Conservation (phyloP, 2,888 invertebrate genomes). For the Lamproptera curius region DNA sequence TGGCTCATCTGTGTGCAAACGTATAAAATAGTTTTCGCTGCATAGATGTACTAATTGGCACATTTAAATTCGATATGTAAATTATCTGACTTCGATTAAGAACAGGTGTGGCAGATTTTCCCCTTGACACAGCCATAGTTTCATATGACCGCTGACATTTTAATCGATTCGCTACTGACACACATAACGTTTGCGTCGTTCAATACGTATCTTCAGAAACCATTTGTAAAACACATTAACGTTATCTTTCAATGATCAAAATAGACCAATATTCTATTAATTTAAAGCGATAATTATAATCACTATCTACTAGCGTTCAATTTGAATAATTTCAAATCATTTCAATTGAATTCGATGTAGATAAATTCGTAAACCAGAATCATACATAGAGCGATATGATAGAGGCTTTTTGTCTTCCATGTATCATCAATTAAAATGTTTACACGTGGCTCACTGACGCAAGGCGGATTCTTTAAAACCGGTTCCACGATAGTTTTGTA, state of each 20-base stretch:
- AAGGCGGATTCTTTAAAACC: conserved; percentile 64
- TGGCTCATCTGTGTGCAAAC: too few species aligned
- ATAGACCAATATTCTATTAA: conserved; percentile 6
- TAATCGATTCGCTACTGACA: conserved; percentile 3
- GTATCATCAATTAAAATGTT: conserved; percentile 74
- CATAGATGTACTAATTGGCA: too few species aligned
- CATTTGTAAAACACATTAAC: conserved; percentile 3
- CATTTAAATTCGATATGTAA: too few species aligned
- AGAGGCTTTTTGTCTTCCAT: conserved; percentile 64
- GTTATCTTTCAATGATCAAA: conserved; percentile 9
- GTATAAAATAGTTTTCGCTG: too few species aligned
- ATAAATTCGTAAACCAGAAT: conserved; percentile 43
- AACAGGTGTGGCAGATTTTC: conserved; percentile 11
- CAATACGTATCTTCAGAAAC: conserved; percentile 2
- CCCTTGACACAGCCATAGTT: conserved; percentile 2
- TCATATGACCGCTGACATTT: conserved; percentile 9
- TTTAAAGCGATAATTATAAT: background rate
- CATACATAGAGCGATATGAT: conserved; percentile 53
- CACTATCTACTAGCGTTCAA: background rate
- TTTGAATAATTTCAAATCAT: conserved; percentile 20
- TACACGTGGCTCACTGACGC: conserved; percentile 69
- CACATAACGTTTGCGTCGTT: background rate
- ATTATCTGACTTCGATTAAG: conserved; percentile 16
- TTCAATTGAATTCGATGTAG: conserved; percentile 33
- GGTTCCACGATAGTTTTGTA: conserved; percentile 64